Evolutionary conservation across 1,140 invertebrate species (phyloP), one percentile per base, ranked within the genome.

Genomic region (Bombus breviceps): DNA sequence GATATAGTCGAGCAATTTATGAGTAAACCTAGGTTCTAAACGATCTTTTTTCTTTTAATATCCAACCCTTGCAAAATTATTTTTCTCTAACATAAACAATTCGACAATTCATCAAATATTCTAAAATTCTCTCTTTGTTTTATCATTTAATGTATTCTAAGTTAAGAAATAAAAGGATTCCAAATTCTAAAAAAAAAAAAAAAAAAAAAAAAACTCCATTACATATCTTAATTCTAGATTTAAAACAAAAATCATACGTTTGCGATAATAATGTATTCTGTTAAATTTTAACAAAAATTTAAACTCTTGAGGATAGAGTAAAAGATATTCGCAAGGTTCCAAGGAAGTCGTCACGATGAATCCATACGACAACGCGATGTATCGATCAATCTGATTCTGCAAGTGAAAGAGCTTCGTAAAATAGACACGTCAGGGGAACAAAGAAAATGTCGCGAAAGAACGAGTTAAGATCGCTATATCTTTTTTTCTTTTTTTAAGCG

Each of bases 381-480:
- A 32, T 57, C n/a, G 34, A 72, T 77, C 43, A 25, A 34, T n/a
- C 4, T 66, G 34, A 4, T 8, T 37, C 25, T 37, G 13, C 9
- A 53, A 47, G 62, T 32, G 32, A 57, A 4, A 13, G 59, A 83
- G 73, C 22, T 43, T 57, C 59, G 28, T 39, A 71, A 76, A 13
- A 41, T 39, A 41, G 9, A 76, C 43, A 18, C 10, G 34, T 68
- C 39, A 79, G 66, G 47, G 66, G 47, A 84, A 59, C 75, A 57
- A 79, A 47, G 12, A 68, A 75, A 22, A 43, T 69, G 62, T 34
- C 68, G 22, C 18, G 32, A n/a, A 25, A 25, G n/a, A 28, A 74
- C 32, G 32, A 66, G 15, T 66, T 18, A 18, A 66, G 32, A 34
- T 47, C n/a, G 8, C 39, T 22, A 34, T 59, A 5, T 47, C 25